Conservation (phyloP, 2,888 invertebrate genomes). For the Synergus umbraculus region DNA sequence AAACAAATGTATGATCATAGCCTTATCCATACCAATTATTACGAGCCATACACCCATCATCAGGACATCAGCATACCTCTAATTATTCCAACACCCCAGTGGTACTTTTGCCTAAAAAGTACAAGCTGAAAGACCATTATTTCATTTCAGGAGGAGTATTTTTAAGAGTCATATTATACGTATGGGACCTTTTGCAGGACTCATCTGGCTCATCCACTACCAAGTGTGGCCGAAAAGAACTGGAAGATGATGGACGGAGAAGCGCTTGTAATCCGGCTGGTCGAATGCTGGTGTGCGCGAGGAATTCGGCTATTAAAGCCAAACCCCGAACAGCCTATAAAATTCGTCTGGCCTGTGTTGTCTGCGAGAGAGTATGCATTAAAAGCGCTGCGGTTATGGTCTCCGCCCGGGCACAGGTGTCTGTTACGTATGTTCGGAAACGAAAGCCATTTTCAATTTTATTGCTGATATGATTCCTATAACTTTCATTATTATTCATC, state of each 20-base stretch:
- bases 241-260: slow-evolving; percentile 42
- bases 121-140: slow-evolving; percentile 8
- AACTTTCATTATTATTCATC: slow-evolving; percentile 42
- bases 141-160: slow-evolving; percentile 15
- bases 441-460: slow-evolving; percentile 47
- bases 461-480: slow-evolving; percentile 51
- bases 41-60: not conserved
- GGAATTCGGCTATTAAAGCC: slow-evolving; percentile 76
- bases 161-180: slow-evolving; percentile 25
- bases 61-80: not conserved
- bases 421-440: slow-evolving; percentile 42
- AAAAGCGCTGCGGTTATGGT: slow-evolving; percentile 71
- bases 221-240: slow-evolving; percentile 31
- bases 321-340: slow-evolving; percentile 75
- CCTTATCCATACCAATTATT: not conserved
- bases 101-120: not conserved
- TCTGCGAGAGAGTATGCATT: slow-evolving; percentile 71
- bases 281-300: slow-evolving; percentile 56
- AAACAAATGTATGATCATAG: not conserved
- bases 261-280: slow-evolving; percentile 51
- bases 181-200: slow-evolving; percentile 5
- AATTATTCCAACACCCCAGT: slow-evolving; percentile 14
- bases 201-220: slow-evolving; percentile 11
- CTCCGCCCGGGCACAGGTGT: slow-evolving; percentile 58
- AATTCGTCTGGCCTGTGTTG: slow-evolving; percentile 75